These are phyloP conservation scores for Drosophila nasuta DNA, from an alignment of 1,140 invertebrate genomes.

Conservation along the genomic window DNA sequence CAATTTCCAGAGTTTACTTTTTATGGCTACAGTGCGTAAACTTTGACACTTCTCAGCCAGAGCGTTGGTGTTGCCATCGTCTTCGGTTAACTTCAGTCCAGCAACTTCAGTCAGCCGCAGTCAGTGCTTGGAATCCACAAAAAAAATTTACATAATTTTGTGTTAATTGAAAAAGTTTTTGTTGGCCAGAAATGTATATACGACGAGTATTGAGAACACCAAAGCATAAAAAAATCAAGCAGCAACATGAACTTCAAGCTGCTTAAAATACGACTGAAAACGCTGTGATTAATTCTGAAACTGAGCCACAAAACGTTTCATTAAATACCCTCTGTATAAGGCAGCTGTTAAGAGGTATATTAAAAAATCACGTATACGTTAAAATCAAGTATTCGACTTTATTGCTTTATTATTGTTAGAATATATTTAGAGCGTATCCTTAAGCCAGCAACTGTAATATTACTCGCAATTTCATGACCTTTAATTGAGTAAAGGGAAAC, in stretches of 20 bases:
- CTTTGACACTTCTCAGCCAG: slow-evolving; percentile 20
- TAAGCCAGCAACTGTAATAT: too few species aligned
- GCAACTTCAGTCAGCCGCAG: background rate
- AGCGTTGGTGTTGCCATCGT: background rate
- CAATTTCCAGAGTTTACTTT: slow-evolving; percentile 26
- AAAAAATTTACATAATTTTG: slow-evolving; percentile 79
- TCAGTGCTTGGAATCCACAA: slow-evolving; percentile 55
- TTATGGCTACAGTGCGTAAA: slow-evolving; percentile 38
- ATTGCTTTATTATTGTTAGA: too few species aligned
- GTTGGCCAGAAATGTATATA: slow-evolving; percentile 53
- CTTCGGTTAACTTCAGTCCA: slow-evolving; percentile 42
- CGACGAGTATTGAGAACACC: slow-evolving; percentile 42
- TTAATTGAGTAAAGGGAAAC: too few species aligned
- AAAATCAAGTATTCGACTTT: too few species aligned
- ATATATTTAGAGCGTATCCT: too few species aligned
- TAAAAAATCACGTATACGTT: background rate
- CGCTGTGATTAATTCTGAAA: slow-evolving; percentile 74
- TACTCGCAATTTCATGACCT: too few species aligned
- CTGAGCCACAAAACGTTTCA: slow-evolving; percentile 40
- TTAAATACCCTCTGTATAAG: background rate
- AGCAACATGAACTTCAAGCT: slow-evolving; percentile 40
- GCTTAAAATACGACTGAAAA: slow-evolving; percentile 70
- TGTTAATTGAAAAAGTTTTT: slow-evolving; percentile 81
- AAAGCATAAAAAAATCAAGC: slow-evolving; percentile 19
- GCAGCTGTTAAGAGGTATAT: background rate